These are phyloP conservation scores for Frieseomelitta varia DNA, from an alignment of 1,140 invertebrate genomes.

Conservation along the genomic window DNA sequence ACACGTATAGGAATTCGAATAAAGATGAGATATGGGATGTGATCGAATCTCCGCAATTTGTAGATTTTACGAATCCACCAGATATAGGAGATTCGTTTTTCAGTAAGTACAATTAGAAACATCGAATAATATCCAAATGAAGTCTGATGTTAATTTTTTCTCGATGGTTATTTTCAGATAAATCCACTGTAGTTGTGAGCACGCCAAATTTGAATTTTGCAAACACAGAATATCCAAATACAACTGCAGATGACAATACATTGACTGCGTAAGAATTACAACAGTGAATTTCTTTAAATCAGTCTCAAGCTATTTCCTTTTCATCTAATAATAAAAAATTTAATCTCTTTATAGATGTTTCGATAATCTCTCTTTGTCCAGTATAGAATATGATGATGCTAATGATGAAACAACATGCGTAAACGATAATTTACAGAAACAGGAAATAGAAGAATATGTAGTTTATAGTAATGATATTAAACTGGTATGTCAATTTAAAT, in stretches of 20 bases:
- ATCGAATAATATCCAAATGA: neutral
- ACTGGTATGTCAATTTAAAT: neutral
- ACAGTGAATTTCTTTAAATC: neutral
- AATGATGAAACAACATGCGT: neutral
- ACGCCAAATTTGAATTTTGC: neutral
- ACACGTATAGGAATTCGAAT: neutral
- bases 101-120: constrained; percentile 32
- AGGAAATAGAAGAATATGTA: neutral
- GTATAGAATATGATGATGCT: neutral
- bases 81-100: constrained; percentile 52
- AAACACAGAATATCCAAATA: no score
- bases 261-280: constrained; percentile 7
- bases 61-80: constrained; percentile 44
- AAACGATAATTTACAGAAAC: neutral
- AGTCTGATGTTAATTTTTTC: neutral
- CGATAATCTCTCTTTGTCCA: constrained; percentile 5
- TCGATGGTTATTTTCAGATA: neutral
- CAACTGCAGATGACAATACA: neutral
- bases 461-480: no score
- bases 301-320: neutral
- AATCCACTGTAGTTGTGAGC: neutral
- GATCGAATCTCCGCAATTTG: constrained; percentile 55
- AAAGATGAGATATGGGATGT: constrained; percentile 28
- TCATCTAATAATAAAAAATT: neutral
- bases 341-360: constrained; percentile 14